Evolutionary conservation across 2,113 vertebrate species (phyloP).

Genomic region (Aphyosemion australe): DNA sequence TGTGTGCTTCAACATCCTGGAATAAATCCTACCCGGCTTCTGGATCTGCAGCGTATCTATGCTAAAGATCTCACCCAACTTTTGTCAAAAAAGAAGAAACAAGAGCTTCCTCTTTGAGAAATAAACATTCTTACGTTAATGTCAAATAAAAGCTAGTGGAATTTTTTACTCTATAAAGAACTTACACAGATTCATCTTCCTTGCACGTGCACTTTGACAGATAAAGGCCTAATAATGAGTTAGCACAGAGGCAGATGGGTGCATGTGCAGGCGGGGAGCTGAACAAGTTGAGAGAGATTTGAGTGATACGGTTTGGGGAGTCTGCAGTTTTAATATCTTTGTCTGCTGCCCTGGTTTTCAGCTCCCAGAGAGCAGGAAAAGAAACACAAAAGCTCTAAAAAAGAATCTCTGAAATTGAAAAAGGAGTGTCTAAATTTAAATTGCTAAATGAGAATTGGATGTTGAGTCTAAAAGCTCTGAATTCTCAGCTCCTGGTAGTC

Average conservation of each 20-base stretch:
- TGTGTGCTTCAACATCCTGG: slow-evolving; percentile 27
- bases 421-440: slow-evolving; percentile 37
- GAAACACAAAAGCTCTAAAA: slow-evolving; percentile 3
- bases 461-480: slow-evolving; percentile 48
- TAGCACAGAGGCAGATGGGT: too few species aligned
- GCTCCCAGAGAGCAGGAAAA: slow-evolving; percentile 28
- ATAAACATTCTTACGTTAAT: slow-evolving; percentile 6
- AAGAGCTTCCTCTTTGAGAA: too few species aligned
- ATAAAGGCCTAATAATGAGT: too few species aligned
- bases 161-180: too few species aligned
- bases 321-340: slow-evolving; percentile 22
- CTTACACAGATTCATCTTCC: slow-evolving; percentile 4
- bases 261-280: too few species aligned
- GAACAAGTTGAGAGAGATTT: slow-evolving; percentile 17
- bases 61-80: slow-evolving; percentile 31
- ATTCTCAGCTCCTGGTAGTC: slow-evolving; percentile 62
- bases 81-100: slow-evolving; percentile 7
- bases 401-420: slow-evolving; percentile 24
- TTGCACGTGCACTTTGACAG: too few species aligned
- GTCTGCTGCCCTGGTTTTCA: slow-evolving; percentile 35
- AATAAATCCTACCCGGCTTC: slow-evolving; percentile 18
- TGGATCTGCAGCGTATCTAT: slow-evolving; percentile 24
- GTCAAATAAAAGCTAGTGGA: neutral
- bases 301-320: slow-evolving; percentile 14
- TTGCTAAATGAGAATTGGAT: slow-evolving; percentile 44